A percentile compares a stretch with the other conserved stretches of the same genome.
phyloP scores from a whole-genome alignment of 2,888 invertebrate species.

The Sinohyriopsis cumingii region DNA sequence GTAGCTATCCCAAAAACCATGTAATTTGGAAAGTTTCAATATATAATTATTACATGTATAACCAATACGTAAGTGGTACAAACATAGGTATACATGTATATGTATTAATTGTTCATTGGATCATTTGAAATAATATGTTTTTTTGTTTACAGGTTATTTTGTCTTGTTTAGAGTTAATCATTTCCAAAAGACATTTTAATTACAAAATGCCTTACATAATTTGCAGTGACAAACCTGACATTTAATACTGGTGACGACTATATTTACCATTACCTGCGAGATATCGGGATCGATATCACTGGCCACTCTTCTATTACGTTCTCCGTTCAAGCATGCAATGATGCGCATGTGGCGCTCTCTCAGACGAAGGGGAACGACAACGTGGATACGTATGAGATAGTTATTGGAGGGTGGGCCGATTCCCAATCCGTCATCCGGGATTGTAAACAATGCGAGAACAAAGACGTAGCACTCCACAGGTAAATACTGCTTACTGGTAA shows the following conservation, averaged over 20 bases:
- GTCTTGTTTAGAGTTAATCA: too few relatives aligned
- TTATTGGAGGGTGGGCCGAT: slow-evolving; percentile 92
- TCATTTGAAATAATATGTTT: not conserved
- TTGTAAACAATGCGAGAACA: slow-evolving; percentile 48
- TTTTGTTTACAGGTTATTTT: not conserved
- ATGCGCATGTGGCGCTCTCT: slow-evolving; percentile 89
- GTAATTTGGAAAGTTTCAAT: too few relatives aligned
- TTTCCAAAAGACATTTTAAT: not conserved
- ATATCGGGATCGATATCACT: slow-evolving; percentile 35
- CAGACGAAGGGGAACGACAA: slow-evolving; percentile 75
- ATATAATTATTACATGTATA: too few relatives aligned
- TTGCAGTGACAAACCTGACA: slow-evolving; percentile 20
- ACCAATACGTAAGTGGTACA: too few relatives aligned
- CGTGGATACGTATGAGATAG: slow-evolving; percentile 87
- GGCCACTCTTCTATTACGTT: slow-evolving; percentile 73
- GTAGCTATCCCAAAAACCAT: too few relatives aligned
- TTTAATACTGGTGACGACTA: slow-evolving; percentile 37
- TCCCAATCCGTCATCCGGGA: slow-evolving; percentile 76
- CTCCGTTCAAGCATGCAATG: slow-evolving; percentile 84
- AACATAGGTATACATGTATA: too few relatives aligned
- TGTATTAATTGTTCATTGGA: not conserved
- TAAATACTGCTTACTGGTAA: not conserved
- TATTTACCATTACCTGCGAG: slow-evolving; percentile 39
- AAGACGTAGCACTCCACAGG: slow-evolving; percentile 21
- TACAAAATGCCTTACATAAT: too few relatives aligned